phyloP scores from a whole-genome alignment of 30 jellyfish, hydroid and myxozoan species.

The Pelagia noctiluca region DNA sequence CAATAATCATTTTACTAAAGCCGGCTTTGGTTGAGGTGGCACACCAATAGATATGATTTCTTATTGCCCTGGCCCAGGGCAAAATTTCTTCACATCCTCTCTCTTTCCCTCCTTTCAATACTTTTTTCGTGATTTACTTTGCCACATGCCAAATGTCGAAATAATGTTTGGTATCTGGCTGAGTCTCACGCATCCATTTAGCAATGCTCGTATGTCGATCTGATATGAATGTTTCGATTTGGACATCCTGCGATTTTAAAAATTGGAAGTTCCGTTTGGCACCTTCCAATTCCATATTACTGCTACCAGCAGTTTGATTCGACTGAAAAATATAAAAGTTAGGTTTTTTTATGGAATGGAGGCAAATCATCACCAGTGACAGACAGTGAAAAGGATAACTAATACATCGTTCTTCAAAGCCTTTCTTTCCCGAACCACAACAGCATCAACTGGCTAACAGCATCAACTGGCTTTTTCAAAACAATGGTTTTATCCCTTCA shows the following conservation, averaged over 20 bases:
- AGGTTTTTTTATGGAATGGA: neutral
- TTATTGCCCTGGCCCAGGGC: constrained; percentile 17
- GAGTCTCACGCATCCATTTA: constrained; percentile 30
- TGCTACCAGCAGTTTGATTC: neutral
- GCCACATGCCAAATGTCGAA: constrained; percentile 40
- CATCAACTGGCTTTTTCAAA: too few species aligned
- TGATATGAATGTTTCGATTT: neutral
- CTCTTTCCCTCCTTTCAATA: constrained; percentile 13
- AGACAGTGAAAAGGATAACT: neutral
- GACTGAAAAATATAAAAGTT: neutral
- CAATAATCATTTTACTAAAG: constrained; percentile 24
- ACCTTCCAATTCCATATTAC: neutral
- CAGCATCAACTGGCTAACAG: too few species aligned
- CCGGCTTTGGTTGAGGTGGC: constrained; percentile 38
- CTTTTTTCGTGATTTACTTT: neutral
- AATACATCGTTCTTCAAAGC: too few species aligned
- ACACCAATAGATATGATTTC: constrained; percentile 46
- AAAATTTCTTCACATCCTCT: constrained; percentile 12
- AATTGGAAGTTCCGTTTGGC: neutral
- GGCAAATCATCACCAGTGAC: too few species aligned
- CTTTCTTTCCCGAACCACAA: too few species aligned
- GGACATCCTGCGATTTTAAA: neutral
- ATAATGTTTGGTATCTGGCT: constrained; percentile 17
- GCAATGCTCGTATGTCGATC: constrained; percentile 34
- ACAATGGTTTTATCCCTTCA: too few species aligned